phyloP scores from a whole-genome alignment of 1,140 invertebrate genomes.

The Philopotamus ludificatus region DNA sequence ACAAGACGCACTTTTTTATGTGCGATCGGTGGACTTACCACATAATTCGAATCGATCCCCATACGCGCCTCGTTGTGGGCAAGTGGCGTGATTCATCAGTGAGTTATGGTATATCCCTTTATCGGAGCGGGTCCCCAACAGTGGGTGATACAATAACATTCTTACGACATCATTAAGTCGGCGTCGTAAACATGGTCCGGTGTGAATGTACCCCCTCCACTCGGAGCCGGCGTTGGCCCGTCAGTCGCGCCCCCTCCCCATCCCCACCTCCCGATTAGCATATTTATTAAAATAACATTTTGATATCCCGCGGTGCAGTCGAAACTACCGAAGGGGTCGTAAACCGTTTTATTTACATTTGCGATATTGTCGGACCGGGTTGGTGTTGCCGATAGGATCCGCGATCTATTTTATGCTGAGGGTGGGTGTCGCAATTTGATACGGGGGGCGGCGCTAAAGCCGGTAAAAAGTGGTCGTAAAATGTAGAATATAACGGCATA shows the following conservation, averaged over 20 bases:
- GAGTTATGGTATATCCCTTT: background rate
- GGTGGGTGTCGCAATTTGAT: too few relatives aligned
- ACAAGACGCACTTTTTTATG: too few relatives aligned
- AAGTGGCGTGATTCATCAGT: background rate
- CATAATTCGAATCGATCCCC: too few relatives aligned
- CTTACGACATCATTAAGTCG: constrained; percentile 29
- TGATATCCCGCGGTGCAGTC: constrained; percentile 31
- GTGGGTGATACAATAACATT: constrained; percentile 22
- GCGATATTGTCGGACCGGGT: background rate
- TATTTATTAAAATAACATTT: constrained; percentile 37
- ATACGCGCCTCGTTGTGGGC: too few relatives aligned
- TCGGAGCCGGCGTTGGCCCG: background rate
- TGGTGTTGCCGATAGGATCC: background rate
- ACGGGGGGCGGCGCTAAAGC: too few relatives aligned
- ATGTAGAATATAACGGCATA: background rate
- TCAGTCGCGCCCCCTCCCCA: background rate
- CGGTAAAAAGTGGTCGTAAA: too few relatives aligned
- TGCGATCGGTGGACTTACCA: too few relatives aligned
- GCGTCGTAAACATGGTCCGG: constrained; percentile 10
- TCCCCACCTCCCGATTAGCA: constrained; percentile 16
- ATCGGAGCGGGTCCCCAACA: background rate
- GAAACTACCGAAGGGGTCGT: constrained; percentile 7
- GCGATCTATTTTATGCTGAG: background rate
- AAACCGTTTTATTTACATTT: constrained; percentile 36
- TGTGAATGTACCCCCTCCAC: constrained; percentile 2